These are phyloP conservation scores for Chymomyza fuscimana DNA, from an alignment of 2,888 invertebrate species.

Conservation along the genomic window DNA sequence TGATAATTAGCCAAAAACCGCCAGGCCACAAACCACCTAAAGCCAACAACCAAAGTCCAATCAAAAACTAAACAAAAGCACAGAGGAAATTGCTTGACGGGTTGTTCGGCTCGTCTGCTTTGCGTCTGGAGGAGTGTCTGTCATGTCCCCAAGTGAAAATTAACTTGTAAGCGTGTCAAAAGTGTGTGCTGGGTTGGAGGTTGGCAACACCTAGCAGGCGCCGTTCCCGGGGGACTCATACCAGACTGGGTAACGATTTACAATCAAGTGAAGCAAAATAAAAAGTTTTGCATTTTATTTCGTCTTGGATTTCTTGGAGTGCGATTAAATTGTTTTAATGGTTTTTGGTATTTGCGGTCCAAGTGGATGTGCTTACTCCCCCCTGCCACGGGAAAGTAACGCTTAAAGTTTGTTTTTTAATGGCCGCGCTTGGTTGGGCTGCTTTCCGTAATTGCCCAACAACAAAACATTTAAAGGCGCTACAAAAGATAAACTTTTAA, in stretches of 20 bases:
- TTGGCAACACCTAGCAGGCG: constrained; percentile 28
- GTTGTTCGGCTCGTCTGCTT: not conserved
- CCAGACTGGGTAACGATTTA: constrained; percentile 73
- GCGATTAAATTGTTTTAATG: constrained; percentile 80
- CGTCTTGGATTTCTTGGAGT: constrained; percentile 75
- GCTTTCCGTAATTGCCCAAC: constrained; percentile 44
- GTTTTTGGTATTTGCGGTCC: constrained; percentile 65
- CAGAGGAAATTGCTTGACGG: constrained; percentile 54
- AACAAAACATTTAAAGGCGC: constrained; percentile 13
- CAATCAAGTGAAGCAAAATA: constrained; percentile 65
- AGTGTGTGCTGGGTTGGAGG: constrained; percentile 1
- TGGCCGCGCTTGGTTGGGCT: constrained; percentile 46
- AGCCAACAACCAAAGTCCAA: constrained; percentile 66
- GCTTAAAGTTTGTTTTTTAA: constrained; percentile 66
- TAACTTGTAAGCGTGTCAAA: constrained; percentile 72
- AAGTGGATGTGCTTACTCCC: not conserved
- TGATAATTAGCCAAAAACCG: constrained; percentile 72
- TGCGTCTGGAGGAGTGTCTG: constrained; percentile 41
- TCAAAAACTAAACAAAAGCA: constrained; percentile 74
- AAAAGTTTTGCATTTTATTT: constrained; percentile 73
- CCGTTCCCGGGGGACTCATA: constrained; percentile 56
- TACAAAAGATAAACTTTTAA: constrained; percentile 1
- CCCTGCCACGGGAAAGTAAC: constrained; percentile 25
- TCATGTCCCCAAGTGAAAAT: constrained; percentile 74
- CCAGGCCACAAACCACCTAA: constrained; percentile 39